A percentile compares a stretch with the other conserved stretches of the same genome.
Evolutionary conservation across 1,140 invertebrate genomes (phyloP).

Genomic region (Procambarus clarkii): DNA sequence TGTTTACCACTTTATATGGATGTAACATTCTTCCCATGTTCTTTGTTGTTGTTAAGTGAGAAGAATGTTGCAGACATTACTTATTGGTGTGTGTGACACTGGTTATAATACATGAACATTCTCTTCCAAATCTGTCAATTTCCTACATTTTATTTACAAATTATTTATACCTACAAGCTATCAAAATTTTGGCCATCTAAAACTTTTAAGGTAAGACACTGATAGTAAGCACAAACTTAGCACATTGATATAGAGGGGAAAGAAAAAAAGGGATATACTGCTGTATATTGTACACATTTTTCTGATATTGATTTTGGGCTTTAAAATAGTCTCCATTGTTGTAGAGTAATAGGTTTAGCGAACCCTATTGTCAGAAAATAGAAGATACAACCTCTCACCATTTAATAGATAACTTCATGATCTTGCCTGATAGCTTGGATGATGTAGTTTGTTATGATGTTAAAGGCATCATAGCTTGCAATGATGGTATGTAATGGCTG

Average conservation of each 20-base stretch:
- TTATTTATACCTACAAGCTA: neutral
- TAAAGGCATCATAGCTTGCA: neutral
- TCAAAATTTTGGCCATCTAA: neutral
- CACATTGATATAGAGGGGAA: too few species aligned
- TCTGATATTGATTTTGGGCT: neutral
- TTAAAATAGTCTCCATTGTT: neutral
- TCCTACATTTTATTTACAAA: neutral
- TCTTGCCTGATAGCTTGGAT: slow-evolving; percentile 23
- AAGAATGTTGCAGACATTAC: slow-evolving; percentile 20
- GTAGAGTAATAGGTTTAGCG: neutral
- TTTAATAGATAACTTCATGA: slow-evolving; percentile 4
- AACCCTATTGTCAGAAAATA: slow-evolving; percentile 17
- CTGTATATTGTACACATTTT: too few species aligned
- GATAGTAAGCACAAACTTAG: too few species aligned
- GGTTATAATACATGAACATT: neutral
- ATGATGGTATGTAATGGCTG: slow-evolving; percentile 20
- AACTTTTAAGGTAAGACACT: neutral
- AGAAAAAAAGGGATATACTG: too few species aligned
- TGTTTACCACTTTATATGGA: neutral
- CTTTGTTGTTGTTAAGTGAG: slow-evolving; percentile 30
- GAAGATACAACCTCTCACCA: neutral
- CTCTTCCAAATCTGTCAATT: neutral
- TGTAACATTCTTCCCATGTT: slow-evolving; percentile 12
- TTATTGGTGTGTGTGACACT: slow-evolving; percentile 1
- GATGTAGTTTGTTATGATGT: neutral